A percentile compares a stretch with the other conserved stretches of the same genome.
Conservation (phyloP, 2,797 vertebrate species). For the Glossophaga mutica region DNA sequence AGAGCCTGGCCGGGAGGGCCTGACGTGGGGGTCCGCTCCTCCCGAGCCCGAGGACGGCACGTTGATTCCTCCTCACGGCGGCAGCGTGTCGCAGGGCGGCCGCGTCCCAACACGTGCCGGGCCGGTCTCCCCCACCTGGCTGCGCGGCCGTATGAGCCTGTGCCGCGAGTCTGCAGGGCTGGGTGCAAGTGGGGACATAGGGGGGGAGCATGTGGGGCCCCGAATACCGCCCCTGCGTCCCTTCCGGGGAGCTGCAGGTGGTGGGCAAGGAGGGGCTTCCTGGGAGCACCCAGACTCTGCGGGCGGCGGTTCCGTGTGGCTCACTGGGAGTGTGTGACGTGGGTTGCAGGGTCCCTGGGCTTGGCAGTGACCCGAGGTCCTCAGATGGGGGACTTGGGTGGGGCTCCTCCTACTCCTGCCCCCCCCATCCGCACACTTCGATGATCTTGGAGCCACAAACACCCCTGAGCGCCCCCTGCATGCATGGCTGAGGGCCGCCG, state of each 20-base stretch:
- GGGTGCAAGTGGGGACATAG: not conserved
- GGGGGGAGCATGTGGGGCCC: not conserved
- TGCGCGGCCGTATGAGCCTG: accelerated
- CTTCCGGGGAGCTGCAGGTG: not conserved
- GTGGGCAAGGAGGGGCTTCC: not conserved
- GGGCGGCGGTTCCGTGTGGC: accelerated
- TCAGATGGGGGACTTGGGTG: accelerated
- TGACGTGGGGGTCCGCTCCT: constrained; percentile 73
- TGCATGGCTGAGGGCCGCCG: accelerated
- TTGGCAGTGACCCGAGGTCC: not conserved
- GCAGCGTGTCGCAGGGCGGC: constrained; percentile 69
- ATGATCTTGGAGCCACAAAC: accelerated
- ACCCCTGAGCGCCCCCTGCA: not conserved
- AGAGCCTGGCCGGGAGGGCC: constrained; percentile 81
- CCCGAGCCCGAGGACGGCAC: constrained; percentile 58
- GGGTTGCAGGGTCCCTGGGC: not conserved
- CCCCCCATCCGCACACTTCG: not conserved
- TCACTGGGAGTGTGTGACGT: accelerated
- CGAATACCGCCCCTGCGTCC: accelerated
- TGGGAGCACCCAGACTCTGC: not conserved
- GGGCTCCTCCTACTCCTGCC: too few species aligned
- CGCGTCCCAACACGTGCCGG: constrained; percentile 70
- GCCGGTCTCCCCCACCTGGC: constrained; percentile 77
- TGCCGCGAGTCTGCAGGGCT: accelerated
- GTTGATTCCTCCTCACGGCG: constrained; percentile 82